Base-by-base conservation (phyloP, 2,888 invertebrate genomes). In the Unio delphinus region DNA sequence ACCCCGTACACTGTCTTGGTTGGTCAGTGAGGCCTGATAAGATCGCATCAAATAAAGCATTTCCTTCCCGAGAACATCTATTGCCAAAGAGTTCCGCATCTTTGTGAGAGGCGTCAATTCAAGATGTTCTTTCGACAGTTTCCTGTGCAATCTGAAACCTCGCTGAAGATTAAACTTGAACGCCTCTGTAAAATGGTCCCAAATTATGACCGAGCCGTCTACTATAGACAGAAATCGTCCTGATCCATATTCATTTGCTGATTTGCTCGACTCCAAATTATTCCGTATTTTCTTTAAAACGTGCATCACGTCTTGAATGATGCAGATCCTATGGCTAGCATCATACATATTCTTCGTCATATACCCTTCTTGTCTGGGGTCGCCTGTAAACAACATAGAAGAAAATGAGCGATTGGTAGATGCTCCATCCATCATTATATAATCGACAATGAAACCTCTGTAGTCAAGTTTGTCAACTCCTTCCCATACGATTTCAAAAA, bases 341-440 rank as follows among this genome's bases (percentile, higher is more conserved):
- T 23, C 23, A 23, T 23, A 23, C 23, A 23, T 23, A 23, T 23
- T 23, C 23, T 23, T 23, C 23, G 23, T 23, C 23, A 23, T 23
- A 23, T 23, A 23, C 23, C 23, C 23, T 23, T 23, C 23, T 23
- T 23, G 23, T 23, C 23, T 23, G 23, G 23, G 23, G 23, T 23
- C 23, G 23, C 23, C 23, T 23, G 23, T 23, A 23, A 23, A 23
- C 23, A 23, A 23, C 23, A 23, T 23, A 23, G 23, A 23, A 2
- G 45, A 45, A 20, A 70, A 68, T 3, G 64, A n/a, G 2, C 69
- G 58, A 61, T 70, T 73, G 7, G 69, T 70, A 5, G 67, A 45
- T 6, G 69, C 73, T 54, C 73, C 70, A 67, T 73, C 73, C 6
- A 64, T n/a, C 65, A 73, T 69, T 4, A 73, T 59, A 62, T 73